phyloP scores from a whole-genome alignment of 2,113 vertebrate species.

The Pelecanoides urinatrix region DNA sequence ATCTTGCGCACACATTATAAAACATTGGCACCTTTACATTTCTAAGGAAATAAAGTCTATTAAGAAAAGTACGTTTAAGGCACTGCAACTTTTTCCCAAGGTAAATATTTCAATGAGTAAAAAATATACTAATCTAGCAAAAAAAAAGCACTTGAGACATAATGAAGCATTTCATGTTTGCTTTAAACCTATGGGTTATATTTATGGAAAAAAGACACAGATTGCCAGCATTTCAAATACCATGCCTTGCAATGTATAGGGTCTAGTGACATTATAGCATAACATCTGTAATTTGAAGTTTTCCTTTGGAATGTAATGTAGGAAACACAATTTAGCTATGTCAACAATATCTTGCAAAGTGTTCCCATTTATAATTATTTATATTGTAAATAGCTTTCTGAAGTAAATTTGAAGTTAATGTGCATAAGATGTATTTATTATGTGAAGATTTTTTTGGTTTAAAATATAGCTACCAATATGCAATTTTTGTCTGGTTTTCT shows the following conservation, averaged over 20 bases:
- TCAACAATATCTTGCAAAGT: conserved; percentile 85
- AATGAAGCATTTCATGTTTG: conserved; percentile 10
- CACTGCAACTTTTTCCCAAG: conserved; percentile 36
- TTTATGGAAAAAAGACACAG: conserved; percentile 62
- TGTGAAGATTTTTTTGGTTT: conserved; percentile 87
- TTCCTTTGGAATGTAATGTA: conserved; percentile 84
- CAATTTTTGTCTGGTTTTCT: conserved; percentile 70
- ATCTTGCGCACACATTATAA: conserved; percentile 3
- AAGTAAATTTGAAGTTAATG: conserved; percentile 87
- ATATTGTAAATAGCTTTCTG: conserved; percentile 94
- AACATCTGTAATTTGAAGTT: conserved; percentile 78
- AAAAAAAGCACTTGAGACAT: conserved; percentile 35
- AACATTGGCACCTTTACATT: conserved; percentile 56
- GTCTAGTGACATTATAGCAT: conserved; percentile 77
- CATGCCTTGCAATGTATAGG: conserved; percentile 76
- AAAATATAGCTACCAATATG: conserved; percentile 84
- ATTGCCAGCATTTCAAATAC: conserved; percentile 65
- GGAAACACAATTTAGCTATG: conserved; percentile 77
- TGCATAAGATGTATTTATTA: conserved; percentile 98
- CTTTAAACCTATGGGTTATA: conserved; percentile 47
- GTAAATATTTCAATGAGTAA: conserved; percentile 50
- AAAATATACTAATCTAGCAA: neutral
- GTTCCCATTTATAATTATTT: conserved; percentile 92
- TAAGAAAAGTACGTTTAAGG: conserved; percentile 19
- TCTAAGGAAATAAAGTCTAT: conserved; percentile 55